Evolutionary conservation across 2,888 invertebrate genomes (phyloP).

Genomic region (Catocala sponsa): DNA sequence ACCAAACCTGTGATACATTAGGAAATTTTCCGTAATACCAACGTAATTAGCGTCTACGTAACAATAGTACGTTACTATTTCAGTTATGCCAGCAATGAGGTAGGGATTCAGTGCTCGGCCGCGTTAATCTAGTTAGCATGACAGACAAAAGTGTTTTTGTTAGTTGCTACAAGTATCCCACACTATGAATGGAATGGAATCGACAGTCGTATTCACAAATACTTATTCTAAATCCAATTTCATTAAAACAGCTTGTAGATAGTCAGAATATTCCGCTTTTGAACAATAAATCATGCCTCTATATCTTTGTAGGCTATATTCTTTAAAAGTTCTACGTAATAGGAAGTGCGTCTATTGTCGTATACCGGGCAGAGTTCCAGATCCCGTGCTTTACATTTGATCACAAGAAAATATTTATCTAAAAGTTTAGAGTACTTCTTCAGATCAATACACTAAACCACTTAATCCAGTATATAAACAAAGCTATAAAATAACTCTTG

Average conservation of each 20-base stretch:
- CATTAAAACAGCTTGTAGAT: no score
- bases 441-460: constrained; percentile 43
- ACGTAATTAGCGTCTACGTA: constrained; percentile 37
- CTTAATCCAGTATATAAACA: constrained; percentile 21
- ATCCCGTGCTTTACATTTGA: no score
- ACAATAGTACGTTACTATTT: constrained; percentile 43
- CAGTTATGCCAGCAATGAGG: constrained; percentile 23
- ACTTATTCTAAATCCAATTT: no score
- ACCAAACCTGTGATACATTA: constrained; percentile 29
- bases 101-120: not conserved
- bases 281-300: no score
- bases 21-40: constrained; percentile 41
- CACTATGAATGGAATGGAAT: no score
- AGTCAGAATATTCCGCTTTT: no score
- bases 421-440: constrained; percentile 8
- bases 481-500: constrained; percentile 32
- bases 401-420: not conserved
- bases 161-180: not conserved
- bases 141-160: not conserved
- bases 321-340: no score
- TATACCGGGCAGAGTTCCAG: no score
- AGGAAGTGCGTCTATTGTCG: no score
- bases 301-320: no score
- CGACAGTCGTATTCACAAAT: no score
- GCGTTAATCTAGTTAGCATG: constrained; percentile 1